Evolutionary conservation across 2,797 vertebrate genomes (phyloP), one percentile per base, ranked within the genome.

Genomic region (Podarcis siculus): DNA sequence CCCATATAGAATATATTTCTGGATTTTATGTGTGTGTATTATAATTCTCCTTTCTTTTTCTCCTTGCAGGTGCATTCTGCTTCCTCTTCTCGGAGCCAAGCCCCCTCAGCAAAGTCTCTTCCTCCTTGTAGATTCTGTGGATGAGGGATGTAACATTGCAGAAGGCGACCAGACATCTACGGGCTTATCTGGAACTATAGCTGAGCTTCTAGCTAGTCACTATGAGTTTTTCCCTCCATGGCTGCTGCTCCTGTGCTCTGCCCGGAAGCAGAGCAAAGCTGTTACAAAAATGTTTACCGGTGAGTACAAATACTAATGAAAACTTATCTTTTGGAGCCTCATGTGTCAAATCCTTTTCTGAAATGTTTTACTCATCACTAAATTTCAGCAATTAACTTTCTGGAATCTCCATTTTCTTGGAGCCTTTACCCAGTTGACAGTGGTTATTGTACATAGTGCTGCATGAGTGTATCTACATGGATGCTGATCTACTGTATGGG

Each of bases 221-320:
- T 98, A 99, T 0, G 98, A 99, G 93, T 98, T 98, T 95, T 98
- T 99, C 87, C 99, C 99, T 19, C 98, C 99, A 0, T 99, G 99
- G 99, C 96, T 99, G 64, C 97, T 99, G 15, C 98, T 99, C 42
- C 96, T 99, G 94, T 99, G 98, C 94, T 99, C 99, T 0, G 98
- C 98, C 17, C 97, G 99, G 9, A 97, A 98, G 3, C 99, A 99
- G 96, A 99, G 99, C 94, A 99, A 99, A 96, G 97, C 98, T 92
- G 98, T 99, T 89, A 99, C 98, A 88, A 99, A 99, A 95, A 98
- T 99, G 94, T 99, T 99, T 96, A 99, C 98, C 94, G 99, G 99
- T 98, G 95, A 96, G 97, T 91, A 61, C 76, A 27, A 71, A 55
- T 78, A 39, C 2, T 0, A 17, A 0, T 49, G 15, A 25, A 3